phyloP scores from a whole-genome alignment of 2,113 vertebrate species.

The Maccullochella peelii region DNA sequence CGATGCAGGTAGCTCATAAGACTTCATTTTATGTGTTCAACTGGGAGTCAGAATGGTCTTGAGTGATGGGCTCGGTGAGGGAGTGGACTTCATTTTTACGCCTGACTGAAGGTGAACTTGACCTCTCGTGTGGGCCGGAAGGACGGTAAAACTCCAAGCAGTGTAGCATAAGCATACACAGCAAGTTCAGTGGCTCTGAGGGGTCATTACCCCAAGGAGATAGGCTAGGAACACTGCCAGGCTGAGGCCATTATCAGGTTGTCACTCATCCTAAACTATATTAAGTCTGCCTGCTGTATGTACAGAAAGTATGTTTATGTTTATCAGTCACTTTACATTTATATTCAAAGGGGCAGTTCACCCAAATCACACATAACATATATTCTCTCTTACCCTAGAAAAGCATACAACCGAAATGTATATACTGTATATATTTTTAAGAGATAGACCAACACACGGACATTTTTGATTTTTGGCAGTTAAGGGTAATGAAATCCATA shows the following conservation, averaged over 20 bases:
- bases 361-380: neutral
- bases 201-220: constrained; percentile 72
- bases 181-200: constrained; percentile 56
- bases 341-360: neutral
- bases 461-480: constrained; percentile 1
- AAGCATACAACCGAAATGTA: too few species aligned
- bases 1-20: constrained; percentile 57
- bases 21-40: constrained; percentile 71
- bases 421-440: too few species aligned
- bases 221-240: constrained; percentile 52
- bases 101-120: constrained; percentile 76
- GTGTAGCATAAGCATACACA: constrained; percentile 56
- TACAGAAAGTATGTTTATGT: constrained; percentile 22
- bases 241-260: constrained; percentile 50
- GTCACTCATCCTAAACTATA: constrained; percentile 51
- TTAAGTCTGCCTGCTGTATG: constrained; percentile 37
- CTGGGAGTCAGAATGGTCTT: constrained; percentile 61
- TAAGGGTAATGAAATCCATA: constrained; percentile 33
- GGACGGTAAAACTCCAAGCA: constrained; percentile 58
- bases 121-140: constrained; percentile 53
- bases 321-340: constrained; percentile 15
- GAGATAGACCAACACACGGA: too few species aligned
- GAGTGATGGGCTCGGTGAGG: constrained; percentile 63
- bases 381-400: neutral
- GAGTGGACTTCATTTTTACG: constrained; percentile 69